Evolutionary conservation across 2,797 vertebrate genomes (phyloP).

Genomic region (Lagorchestes hirsutus): DNA sequence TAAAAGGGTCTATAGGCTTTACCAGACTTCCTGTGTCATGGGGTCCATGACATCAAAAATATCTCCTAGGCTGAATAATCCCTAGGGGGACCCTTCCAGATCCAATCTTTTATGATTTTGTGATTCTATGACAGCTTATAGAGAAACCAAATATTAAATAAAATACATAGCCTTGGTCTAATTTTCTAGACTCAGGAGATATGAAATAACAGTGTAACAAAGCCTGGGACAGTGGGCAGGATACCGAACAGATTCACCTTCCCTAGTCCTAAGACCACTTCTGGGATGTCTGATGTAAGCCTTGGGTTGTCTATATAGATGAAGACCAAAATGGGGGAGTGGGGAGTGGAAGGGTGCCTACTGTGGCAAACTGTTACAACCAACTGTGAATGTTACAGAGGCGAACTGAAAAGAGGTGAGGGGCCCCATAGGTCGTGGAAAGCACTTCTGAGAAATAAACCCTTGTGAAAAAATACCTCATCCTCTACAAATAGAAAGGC

Average conservation of each 20-base stretch:
- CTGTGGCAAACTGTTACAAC: not conserved
- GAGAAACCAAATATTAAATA: not conserved
- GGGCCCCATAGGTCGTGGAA: not conserved
- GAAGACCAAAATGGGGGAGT: not conserved
- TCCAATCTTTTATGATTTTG: not conserved
- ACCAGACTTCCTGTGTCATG: not conserved
- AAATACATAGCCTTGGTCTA: not conserved
- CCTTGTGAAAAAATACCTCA: not conserved
- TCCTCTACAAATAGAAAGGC: not conserved
- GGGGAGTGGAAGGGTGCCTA: accelerated
- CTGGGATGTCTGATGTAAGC: not conserved
- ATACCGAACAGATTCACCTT: not conserved
- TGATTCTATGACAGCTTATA: not conserved
- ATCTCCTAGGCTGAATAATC: not conserved
- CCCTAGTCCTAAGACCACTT: not conserved
- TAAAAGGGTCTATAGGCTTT: not conserved
- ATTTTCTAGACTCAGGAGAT: not conserved
- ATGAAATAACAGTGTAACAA: not conserved
- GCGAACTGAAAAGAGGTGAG: not conserved
- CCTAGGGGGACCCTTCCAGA: not conserved
- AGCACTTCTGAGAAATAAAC: not conserved
- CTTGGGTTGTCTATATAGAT: not conserved
- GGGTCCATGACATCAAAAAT: not conserved
- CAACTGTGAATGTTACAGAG: not conserved
- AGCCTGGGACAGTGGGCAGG: not conserved